Base-by-base conservation (phyloP, 2,113 vertebrate species). In the Hirundichthys speculiger region DNA sequence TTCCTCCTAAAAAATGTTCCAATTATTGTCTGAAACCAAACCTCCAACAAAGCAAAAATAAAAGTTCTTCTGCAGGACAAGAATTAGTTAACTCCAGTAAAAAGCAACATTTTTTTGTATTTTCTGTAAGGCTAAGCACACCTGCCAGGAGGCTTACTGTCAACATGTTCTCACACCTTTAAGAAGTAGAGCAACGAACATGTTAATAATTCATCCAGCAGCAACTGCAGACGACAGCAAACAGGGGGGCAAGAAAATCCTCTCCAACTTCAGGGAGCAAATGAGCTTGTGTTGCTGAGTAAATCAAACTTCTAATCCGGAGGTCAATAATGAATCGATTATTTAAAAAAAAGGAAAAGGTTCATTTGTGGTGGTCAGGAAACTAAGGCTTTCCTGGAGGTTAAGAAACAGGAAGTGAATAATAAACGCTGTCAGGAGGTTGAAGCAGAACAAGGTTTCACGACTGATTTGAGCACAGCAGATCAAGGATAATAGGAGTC, bases 171-270 rank as follows among this genome's bases (percentile, higher is more conserved):
- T 85, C 74, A 74, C 76, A 70, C 85, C 63, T 51, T 69, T 63
- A 72, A 73, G 65, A 84, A 88, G 75, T 61, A 47, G 73, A 84
- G 77, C 69, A 82, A 87, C 73, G 51, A 75, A 83, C 64, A 54
- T 62, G 58, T 86, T 83, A 77, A 89, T 88, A 84, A 88, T 88
- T 89, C 71, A 89, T 85, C 22, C 21, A 60, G 65, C 43, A n/a
- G 73, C 61, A 82, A 77, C 60, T 62, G 59, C 80, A 73, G 64
- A 64, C 27, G 52, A 46, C 13, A 49, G 66, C 64, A 69, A 76
- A 73, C 25, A 59, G 58, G 69, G 66, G 53, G 65, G 57, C 25
- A 13, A 21, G 56, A 42, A 65, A 80, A 75, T 48, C 19, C 73
- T 51, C 38, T 52, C 12, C 34, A 52, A 64, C 56, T 54, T 51